phyloP scores from a whole-genome alignment of 2,113 vertebrate genomes.

The Trochalopteron elliotii region DNA sequence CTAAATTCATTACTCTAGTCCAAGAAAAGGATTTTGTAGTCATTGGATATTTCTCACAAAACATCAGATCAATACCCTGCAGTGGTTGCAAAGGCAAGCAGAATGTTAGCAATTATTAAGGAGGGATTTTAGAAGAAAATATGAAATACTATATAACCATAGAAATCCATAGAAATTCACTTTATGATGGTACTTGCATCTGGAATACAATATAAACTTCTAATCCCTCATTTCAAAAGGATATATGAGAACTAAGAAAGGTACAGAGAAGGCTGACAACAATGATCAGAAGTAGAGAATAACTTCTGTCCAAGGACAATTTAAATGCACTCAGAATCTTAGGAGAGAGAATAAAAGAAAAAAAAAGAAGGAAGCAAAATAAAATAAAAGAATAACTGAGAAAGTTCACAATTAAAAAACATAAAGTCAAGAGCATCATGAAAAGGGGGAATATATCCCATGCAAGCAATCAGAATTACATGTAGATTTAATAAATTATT shows the following conservation, averaged over 20 bases:
- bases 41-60: constrained; percentile 34
- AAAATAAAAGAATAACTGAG: not conserved
- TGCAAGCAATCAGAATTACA: not conserved
- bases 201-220: constrained; percentile 17
- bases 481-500: not conserved
- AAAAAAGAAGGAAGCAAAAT: not conserved
- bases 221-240: constrained; percentile 45
- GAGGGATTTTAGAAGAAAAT: constrained; percentile 42
- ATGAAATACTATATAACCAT: not conserved
- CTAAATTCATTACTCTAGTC: constrained; percentile 8
- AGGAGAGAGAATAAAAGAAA: not conserved
- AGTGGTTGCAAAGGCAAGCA: not conserved
- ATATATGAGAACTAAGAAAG: not conserved
- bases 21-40: constrained; percentile 23
- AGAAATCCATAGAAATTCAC: constrained; percentile 26
- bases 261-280: not conserved
- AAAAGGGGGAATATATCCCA: not conserved
- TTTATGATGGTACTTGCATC: not conserved
- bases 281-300: not conserved
- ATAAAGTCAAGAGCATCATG: not conserved
- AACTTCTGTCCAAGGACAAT: not conserved
- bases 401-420: not conserved
- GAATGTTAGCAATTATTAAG: constrained; percentile 23
- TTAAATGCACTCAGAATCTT: not conserved
- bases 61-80: constrained; percentile 13